A percentile compares a stretch with the other conserved stretches of the same genome.
phyloP scores from a whole-genome alignment of 2,797 vertebrate species.

The Ptychadena robeensis region DNA sequence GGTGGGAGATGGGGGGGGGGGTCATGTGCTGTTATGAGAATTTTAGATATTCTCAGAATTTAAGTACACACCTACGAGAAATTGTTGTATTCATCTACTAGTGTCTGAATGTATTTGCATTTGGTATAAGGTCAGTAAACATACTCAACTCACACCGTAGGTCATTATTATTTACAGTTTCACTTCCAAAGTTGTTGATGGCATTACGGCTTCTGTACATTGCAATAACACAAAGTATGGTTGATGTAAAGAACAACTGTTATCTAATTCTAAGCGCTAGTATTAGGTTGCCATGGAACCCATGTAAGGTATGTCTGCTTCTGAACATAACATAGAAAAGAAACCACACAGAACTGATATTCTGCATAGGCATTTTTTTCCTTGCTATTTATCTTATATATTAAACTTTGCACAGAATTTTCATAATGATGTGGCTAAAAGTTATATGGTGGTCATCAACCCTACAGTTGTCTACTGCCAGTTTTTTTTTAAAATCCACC shows the following conservation, averaged over 20 bases:
- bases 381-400: no score
- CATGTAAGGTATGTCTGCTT: slow-evolving; percentile 9
- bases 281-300: slow-evolving; percentile 41
- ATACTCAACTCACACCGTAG: background rate
- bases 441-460: no score
- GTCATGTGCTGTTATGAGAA: no score
- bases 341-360: background rate
- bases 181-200: background rate
- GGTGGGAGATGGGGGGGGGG: no score
- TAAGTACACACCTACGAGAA: background rate
- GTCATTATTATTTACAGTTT: background rate
- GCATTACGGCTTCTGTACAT: background rate
- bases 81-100: background rate
- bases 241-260: background rate
- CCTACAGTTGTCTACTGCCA: no score
- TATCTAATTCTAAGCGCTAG: slow-evolving; percentile 17
- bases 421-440: no score
- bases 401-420: no score
- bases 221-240: background rate
- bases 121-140: background rate
- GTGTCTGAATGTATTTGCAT: background rate
- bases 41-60: background rate
- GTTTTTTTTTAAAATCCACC: no score
- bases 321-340: background rate
- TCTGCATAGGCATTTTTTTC: no score